Evolutionary conservation across 2,888 invertebrate genomes (phyloP).

Genomic region (Drosophila emarginata): DNA sequence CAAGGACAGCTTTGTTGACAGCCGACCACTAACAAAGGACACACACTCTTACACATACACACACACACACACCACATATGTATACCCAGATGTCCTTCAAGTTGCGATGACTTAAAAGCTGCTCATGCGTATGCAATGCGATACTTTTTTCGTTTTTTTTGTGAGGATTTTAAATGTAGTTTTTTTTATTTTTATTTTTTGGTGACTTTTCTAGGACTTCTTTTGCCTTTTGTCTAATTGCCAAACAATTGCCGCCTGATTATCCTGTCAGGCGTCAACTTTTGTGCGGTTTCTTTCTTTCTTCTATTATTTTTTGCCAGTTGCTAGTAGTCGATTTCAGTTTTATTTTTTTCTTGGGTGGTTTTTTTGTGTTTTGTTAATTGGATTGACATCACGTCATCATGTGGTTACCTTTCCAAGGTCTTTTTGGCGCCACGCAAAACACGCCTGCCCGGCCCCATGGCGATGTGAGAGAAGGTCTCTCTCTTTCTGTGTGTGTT

Average conservation of each 20-base stretch:
- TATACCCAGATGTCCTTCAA: conserved; percentile 57
- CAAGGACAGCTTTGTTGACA: conserved; percentile 55
- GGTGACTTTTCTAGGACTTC: conserved; percentile 69
- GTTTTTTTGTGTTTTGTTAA: conserved; percentile 60
- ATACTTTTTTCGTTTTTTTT: conserved; percentile 54
- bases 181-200: conserved; percentile 27
- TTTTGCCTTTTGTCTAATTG: conserved; percentile 54
- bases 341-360: conserved; percentile 57
- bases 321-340: no score
- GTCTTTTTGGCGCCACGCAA: conserved; percentile 51
- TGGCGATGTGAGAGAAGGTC: conserved; percentile 41
- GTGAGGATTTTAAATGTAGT: conserved; percentile 52
- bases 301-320: conserved; percentile 36
- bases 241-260: conserved; percentile 74
- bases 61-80: conserved; percentile 2
- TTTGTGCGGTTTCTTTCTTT: conserved; percentile 70
- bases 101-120: conserved; percentile 61
- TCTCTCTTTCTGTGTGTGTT: not conserved
- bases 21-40: conserved; percentile 45
- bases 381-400: conserved; percentile 75
- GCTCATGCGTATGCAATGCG: conserved; percentile 69
- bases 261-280: conserved; percentile 70
- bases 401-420: conserved; percentile 55
- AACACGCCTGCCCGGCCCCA: conserved; percentile 60
- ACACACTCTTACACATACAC: no score